Base-by-base conservation (phyloP, 2,113 vertebrate species). In the Rhizomys pruinosus region DNA sequence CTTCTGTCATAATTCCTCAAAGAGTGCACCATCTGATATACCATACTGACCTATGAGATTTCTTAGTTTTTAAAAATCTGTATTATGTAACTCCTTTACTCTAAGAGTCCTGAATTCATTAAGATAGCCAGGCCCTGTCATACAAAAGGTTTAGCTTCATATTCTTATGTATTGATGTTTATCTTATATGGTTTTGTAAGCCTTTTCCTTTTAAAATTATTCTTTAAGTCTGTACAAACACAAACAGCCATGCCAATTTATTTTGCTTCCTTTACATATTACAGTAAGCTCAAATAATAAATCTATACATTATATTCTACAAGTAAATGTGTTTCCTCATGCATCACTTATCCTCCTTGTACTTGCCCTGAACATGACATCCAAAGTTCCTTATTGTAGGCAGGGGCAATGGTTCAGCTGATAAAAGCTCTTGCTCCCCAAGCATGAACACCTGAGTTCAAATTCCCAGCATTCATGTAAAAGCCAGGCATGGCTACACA, bases 211-310 rank as follows among this genome's bases (percentile, higher is more conserved):
- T 89, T 61, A 92, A 61, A 93, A 29, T 86, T 59, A 47, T 81
- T 90, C 25, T 87, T 77, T 79, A 57, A 94, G 7, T 64, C 55
- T 80, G 82, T 87, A 76, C 13, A 64, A 59, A 81, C 25, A 95
- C 44, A 79, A n/a, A 52, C 19, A 89, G 32, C 92, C 27, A 2
- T 52, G 15, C 73, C 32, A 61, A 42, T 92, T 84, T 73, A 7
- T 57, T 73, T 82, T 87, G 39, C 39, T 77, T 85, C 66, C 55
- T 93, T 91, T 55, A 73, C 74, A 20, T 15, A 76, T 77, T 81
- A 77, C 6, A 1, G 59, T 42, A 63, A 79, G 27, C 32, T 80
- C 42, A 85, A 77, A 44, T 84, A 84, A 88, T 88, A 84, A 63
- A 63, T 47, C 59, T 47, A 4, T 59, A 42, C 34, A 81, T 89